A percentile compares a stretch with the other conserved stretches of the same genome.
phyloP scores from a whole-genome alignment of 2,113 vertebrate genomes.

The Crotalus horridus region DNA sequence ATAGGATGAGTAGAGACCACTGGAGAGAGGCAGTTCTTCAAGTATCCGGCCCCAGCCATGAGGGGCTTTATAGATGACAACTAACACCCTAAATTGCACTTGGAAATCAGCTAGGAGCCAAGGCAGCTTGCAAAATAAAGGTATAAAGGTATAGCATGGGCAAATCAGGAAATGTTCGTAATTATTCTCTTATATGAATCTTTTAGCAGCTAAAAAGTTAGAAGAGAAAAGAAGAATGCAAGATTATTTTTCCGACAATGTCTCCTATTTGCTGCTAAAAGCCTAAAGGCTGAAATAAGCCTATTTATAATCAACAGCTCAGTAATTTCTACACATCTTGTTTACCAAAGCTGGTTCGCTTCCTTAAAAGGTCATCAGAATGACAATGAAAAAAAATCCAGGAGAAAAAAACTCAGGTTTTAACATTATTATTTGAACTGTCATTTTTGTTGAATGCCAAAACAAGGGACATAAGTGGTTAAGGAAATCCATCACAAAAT shows the following conservation, averaged over 20 bases:
- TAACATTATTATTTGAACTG: background rate
- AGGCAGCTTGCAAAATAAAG: background rate
- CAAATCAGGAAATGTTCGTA: background rate
- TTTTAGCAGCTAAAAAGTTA: constrained; percentile 58
- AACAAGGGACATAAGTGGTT: background rate
- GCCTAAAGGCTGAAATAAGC: constrained; percentile 20
- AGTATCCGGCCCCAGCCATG: background rate
- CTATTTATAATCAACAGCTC: background rate
- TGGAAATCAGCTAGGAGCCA: background rate
- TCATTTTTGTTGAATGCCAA: background rate
- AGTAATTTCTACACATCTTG: background rate
- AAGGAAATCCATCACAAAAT: constrained; percentile 5
- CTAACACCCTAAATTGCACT: background rate
- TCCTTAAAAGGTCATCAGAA: constrained; percentile 18
- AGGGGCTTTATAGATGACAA: background rate
- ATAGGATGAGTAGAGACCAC: background rate
- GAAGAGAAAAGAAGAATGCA: background rate
- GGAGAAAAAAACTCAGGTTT: background rate
- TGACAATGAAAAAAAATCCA: background rate
- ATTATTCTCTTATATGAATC: rapidly evolving
- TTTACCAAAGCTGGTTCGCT: background rate
- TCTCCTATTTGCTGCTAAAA: background rate
- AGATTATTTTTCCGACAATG: background rate
- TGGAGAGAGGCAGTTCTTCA: background rate
- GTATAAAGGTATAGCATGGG: background rate